phyloP scores from a whole-genome alignment of 2,888 invertebrate genomes.

The Arctia plantaginis region DNA sequence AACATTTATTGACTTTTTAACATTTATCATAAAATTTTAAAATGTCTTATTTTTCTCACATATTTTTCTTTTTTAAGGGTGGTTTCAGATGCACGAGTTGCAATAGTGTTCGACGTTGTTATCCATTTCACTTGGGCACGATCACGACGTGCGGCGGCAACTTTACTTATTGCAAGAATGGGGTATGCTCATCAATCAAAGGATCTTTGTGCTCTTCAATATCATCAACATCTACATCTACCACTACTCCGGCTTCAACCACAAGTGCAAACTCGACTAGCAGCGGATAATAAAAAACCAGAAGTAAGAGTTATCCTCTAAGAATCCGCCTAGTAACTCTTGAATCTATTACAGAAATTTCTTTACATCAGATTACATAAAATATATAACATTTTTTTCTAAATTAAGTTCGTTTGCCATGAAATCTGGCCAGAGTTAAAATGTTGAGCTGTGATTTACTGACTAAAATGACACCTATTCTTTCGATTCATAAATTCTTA shows the following conservation, averaged over 20 bases:
- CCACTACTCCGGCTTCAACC: constrained; percentile 6
- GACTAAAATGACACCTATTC: neutral
- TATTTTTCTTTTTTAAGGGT: constrained; percentile 47
- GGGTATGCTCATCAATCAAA: constrained; percentile 65
- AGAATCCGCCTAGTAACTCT: neutral
- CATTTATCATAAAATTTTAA: neutral
- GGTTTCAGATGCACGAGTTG: constrained; percentile 57
- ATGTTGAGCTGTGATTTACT: neutral
- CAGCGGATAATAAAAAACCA: neutral
- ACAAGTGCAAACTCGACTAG: constrained; percentile 18
- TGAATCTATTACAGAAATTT: neutral
- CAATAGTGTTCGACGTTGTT: constrained; percentile 57
- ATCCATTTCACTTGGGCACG: constrained; percentile 56
- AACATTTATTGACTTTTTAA: too few species aligned
- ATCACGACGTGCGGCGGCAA: constrained; percentile 58
- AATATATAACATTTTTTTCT: neutral
- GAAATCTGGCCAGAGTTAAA: neutral
- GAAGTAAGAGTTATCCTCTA: neutral
- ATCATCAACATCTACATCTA: constrained; percentile 23
- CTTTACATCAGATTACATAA: neutral
- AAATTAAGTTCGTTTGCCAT: neutral
- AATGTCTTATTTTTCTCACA: neutral
- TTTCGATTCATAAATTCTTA: neutral
- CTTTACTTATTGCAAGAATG: constrained; percentile 65
- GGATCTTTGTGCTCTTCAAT: constrained; percentile 55